Base-by-base conservation (phyloP, 2,888 invertebrate species). In the Marronus borbonicus region DNA sequence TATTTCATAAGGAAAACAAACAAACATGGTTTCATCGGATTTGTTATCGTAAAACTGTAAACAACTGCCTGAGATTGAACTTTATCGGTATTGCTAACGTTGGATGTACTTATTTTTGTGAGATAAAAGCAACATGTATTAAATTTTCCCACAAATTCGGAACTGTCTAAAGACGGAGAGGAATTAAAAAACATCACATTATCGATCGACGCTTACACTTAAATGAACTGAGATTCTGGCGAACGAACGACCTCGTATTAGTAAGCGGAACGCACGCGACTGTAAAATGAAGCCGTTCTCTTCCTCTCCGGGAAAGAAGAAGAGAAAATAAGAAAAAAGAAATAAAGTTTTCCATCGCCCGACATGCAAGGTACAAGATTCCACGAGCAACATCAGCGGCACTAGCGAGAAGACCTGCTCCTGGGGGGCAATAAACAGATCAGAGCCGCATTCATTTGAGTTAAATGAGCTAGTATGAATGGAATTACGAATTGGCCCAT, bases 381-480 rank as follows among this genome's bases (percentile, higher is more conserved):
- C 55, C n/a, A n/a, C 55, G 20, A 36, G 20, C 55, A 58, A 20
- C 17, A 44, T 44, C 55, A 20, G 55, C 20, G 20, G 55, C 55
- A 20, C 55, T 20, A 20, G 55, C 55, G 5, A 58, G 64, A 49
- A 44, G 76, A 44, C 60, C 64, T 20, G 64, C 68, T 66, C 58
- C 60, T 36, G 76, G 68, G 77, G 72, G 55, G 72, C 77, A 77
- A 77, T 77, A 77, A 77, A 77, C 77, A 77, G 77, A 77, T 77
- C 77, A 70, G 64, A 52, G 77, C 72, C 70, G 77, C 77, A 77
- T 77, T 77, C 77, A 77, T 77, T 77, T 74, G 77, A 65, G 77
- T 77, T 77, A 77, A 77, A 77, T 77, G 77, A 77, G 77, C 77
- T 72, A 77, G 72, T 77, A 77, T 77, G 77, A 77, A 77, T 77